Base-by-base conservation (phyloP, 2,888 invertebrate genomes). In the Eudasyphora cyanicolor region DNA sequence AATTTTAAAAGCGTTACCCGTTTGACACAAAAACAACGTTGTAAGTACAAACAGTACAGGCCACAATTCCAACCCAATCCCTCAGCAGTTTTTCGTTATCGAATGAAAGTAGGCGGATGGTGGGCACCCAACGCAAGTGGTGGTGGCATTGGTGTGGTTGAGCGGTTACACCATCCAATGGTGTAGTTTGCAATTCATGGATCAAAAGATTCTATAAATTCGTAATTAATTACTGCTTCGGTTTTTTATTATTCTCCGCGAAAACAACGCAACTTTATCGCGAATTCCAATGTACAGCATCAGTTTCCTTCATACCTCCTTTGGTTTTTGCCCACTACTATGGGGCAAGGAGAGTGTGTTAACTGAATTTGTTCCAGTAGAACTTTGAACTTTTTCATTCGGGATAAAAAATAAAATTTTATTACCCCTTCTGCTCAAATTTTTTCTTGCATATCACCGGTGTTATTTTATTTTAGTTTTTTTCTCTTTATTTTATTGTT, bases 141-240 rank as follows among this genome's bases (percentile, higher is more conserved):
- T 45, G 42, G 17, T 64, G 42, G 21, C 24, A 38, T 21, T 57
- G 24, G 2, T 42, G 5, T 14, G 21, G 69, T 49, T 32, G 14
- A 6, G 14, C n/a, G 17, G 1, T 49, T 21, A 27, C 12, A 24
- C 24, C 49, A 24, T 8, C 32, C 80, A n/a, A 64, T 32, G 14
- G 60, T 74, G 62, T 27, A 64, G 49, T 57, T 64, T 42, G 73
- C 60, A 76, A 67, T 82, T 73, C 60, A 76, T 73, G 67, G 64
- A 76, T 82, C 76, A 82, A 76, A 73, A 29, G 60, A 67, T 76
- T 74, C 38, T 24, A 79, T 74, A 82, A 79, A 60, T 76, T 79
- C 42, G 21, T 62, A 82, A 82, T 82, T 82, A 82, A 82, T 79
- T 69, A 73, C 38, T 51, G n/a, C 57, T 42, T n/a, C n/a, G 49